phyloP scores from a whole-genome alignment of 2,888 invertebrate genomes.

The Macrophya annulata region DNA sequence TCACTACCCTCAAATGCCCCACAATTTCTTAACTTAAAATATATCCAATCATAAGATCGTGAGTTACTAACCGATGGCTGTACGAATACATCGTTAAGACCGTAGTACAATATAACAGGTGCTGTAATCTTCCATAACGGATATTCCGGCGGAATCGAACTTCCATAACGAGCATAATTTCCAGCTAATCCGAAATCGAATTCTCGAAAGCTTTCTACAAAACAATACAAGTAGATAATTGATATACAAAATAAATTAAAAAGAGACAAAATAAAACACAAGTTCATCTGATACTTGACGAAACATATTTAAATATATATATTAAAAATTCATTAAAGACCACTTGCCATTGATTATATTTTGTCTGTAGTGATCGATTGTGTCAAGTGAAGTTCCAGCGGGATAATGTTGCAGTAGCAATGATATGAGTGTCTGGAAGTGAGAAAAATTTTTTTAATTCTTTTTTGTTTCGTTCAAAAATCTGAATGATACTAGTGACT shows the following conservation, averaged over 20 bases:
- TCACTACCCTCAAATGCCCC: background rate
- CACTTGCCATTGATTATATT: constrained; percentile 67
- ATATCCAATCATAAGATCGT: background rate
- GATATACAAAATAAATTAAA: background rate
- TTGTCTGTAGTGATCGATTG: constrained; percentile 71
- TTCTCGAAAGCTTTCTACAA: constrained; percentile 18
- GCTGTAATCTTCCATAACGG: constrained; percentile 79
- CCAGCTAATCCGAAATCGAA: constrained; percentile 2
- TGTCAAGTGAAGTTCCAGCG: constrained; percentile 72
- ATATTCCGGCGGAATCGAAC: constrained; percentile 77
- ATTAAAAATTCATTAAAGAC: background rate
- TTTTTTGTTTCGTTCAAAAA: too few species aligned
- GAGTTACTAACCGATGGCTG: constrained; percentile 76
- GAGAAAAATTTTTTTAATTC: background rate
- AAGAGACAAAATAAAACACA: background rate
- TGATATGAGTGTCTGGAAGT: constrained; percentile 65
- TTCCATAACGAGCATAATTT: constrained; percentile 42
- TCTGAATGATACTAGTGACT: background rate
- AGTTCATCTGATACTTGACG: background rate
- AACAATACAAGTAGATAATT: background rate
- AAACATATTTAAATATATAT: background rate
- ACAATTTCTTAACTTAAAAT: background rate
- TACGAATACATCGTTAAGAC: constrained; percentile 81
- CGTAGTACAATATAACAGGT: constrained; percentile 81
- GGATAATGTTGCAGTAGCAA: constrained; percentile 70